phyloP scores from a whole-genome alignment of 2,113 vertebrate genomes.

The Centropristis striata region DNA sequence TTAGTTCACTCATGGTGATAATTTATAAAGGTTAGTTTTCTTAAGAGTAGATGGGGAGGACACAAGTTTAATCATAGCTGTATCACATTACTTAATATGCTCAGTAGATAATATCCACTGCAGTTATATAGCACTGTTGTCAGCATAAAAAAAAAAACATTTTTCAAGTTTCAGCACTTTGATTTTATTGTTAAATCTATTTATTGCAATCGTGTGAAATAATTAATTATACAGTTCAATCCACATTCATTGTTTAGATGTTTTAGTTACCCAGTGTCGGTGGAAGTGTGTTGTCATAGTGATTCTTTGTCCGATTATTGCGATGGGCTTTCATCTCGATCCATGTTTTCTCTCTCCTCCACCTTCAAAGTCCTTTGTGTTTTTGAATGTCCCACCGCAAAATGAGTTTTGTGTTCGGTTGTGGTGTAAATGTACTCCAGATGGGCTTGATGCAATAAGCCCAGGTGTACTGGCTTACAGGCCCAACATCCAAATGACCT shows the following conservation, averaged over 20 bases:
- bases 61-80: neutral
- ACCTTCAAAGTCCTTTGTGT: conserved; percentile 67
- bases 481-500: conserved; percentile 57
- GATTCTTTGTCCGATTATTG: conserved; percentile 52
- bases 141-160: neutral
- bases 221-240: conserved; percentile 32
- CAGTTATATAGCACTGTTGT: neutral
- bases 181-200: neutral
- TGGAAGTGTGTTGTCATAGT: conserved; percentile 57
- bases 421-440: conserved; percentile 61
- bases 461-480: conserved; percentile 64
- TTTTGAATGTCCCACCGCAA: conserved; percentile 48
- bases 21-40: conserved; percentile 16
- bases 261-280: conserved; percentile 27
- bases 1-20: neutral
- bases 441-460: conserved; percentile 61
- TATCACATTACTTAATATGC: conserved; percentile 7
- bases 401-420: conserved; percentile 63
- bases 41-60: neutral
- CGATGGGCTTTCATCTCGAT: conserved; percentile 61
- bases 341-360: conserved; percentile 53
- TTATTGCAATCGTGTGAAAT: conserved; percentile 4
- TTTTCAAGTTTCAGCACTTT: conserved; percentile 11
- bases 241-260: conserved; percentile 38
- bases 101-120: neutral